Conservation (phyloP, 2,113 vertebrate species). For the Hypanus sabinus region DNA sequence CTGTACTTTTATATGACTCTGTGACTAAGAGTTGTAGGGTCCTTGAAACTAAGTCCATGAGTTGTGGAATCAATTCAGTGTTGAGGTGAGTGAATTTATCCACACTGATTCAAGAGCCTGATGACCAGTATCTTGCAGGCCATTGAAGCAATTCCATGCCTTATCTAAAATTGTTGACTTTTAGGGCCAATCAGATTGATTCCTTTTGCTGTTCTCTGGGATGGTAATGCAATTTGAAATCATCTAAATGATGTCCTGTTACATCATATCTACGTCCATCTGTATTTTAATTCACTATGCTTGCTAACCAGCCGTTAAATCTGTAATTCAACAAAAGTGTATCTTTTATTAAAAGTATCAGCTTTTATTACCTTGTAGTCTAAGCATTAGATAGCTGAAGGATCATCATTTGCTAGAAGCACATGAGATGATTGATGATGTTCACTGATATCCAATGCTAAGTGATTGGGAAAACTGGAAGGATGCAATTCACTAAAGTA, state of each 20-base stretch:
- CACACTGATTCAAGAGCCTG: too few relatives aligned
- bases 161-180: neutral
- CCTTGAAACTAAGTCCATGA: too few relatives aligned
- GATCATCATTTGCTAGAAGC: conserved; percentile 66
- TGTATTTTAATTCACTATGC: conserved; percentile 51
- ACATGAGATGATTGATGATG: conserved; percentile 79
- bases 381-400: conserved; percentile 72
- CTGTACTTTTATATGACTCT: too few relatives aligned
- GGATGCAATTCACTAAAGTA: conserved; percentile 84
- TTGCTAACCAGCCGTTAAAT: conserved; percentile 67
- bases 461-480: conserved; percentile 90
- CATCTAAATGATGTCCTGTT: neutral
- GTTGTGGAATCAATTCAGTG: too few relatives aligned
- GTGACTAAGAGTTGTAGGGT: too few relatives aligned
- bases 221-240: neutral
- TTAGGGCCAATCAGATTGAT: neutral
- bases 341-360: conserved; percentile 60
- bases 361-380: conserved; percentile 68
- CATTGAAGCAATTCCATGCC: neutral
- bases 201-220: neutral
- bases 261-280: neutral
- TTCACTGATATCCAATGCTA: conserved; percentile 75
- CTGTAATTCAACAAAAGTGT: conserved; percentile 67
- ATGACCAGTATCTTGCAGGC: neutral
- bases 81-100: too few relatives aligned